Evolutionary conservation across 2,888 invertebrate genomes (phyloP).

Genomic region (Caenorhabditis sp.): DNA sequence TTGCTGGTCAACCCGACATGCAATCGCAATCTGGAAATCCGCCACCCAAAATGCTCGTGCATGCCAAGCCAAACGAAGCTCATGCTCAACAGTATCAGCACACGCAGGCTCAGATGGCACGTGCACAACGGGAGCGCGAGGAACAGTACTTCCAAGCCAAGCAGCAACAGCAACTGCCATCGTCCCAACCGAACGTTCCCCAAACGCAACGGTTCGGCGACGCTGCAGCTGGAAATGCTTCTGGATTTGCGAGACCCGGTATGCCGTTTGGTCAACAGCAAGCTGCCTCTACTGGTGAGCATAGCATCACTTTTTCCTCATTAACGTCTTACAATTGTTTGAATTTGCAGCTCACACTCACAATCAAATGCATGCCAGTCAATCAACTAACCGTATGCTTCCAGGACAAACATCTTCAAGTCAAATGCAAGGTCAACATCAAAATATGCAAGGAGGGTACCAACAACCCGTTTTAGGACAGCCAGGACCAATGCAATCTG

Average conservation of each 20-base stretch:
- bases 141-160: constrained; percentile 41
- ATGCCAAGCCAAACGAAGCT: constrained; percentile 18
- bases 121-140: constrained; percentile 29
- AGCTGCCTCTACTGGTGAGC: constrained; percentile 12
- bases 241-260: constrained; percentile 18
- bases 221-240: constrained; percentile 17
- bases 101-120: constrained; percentile 26
- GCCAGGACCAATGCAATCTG: constrained; percentile 42
- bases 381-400: not conserved
- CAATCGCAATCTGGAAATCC: constrained; percentile 18
- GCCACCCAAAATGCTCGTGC: constrained; percentile 26
- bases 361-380: constrained; percentile 18
- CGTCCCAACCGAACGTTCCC: not conserved
- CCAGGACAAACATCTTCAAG: constrained; percentile 4
- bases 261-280: constrained; percentile 29
- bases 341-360: constrained; percentile 6
- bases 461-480: constrained; percentile 36
- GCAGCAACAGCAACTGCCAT: constrained; percentile 5
- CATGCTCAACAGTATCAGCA: constrained; percentile 43
- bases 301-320: not conserved
- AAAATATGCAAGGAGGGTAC: constrained; percentile 17
- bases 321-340: not conserved
- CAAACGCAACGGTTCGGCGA: constrained; percentile 33
- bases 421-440: constrained; percentile 14
- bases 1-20: constrained; percentile 10